Percentiles rank a stretch among this genome's conserved stretches.
phyloP scores from a whole-genome alignment of 2,113 vertebrate species.

The Trematocara macrostoma region DNA sequence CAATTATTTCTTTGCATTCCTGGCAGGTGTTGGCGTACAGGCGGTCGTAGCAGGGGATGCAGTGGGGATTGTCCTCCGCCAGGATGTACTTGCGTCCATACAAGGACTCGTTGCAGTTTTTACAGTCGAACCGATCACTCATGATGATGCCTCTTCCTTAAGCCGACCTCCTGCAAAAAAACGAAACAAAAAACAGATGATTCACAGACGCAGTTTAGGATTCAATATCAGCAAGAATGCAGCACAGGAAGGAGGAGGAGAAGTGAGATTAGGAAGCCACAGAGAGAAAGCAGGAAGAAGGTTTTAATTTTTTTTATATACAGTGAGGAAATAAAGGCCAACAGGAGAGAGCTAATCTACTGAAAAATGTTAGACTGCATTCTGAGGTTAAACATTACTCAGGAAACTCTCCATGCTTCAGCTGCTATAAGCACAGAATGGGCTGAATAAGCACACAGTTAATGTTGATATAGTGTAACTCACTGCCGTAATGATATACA shows the following conservation, averaged over 20 bases:
- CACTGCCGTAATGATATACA: neutral
- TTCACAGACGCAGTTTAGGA: neutral
- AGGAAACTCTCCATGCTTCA: neutral
- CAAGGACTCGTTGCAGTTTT: conserved; percentile 87
- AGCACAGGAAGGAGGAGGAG: neutral
- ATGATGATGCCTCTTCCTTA: conserved; percentile 66
- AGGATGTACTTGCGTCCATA: conserved; percentile 93
- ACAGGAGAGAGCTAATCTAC: neutral
- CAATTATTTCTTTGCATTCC: conserved; percentile 88
- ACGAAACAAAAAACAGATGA: neutral
- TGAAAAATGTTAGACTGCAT: neutral
- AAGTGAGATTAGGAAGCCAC: neutral
- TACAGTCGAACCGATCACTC: conserved; percentile 88
- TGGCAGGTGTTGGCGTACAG: conserved; percentile 90
- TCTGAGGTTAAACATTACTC: neutral
- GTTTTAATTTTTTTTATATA: neutral
- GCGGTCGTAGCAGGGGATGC: conserved; percentile 89
- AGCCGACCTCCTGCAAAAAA: neutral
- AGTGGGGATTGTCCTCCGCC: conserved; percentile 84
- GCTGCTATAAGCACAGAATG: neutral
- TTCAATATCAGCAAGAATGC: neutral
- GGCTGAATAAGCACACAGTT: neutral
- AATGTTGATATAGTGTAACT: neutral
- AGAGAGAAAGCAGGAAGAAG: neutral
- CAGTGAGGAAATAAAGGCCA: neutral